Evolutionary conservation across 1,140 invertebrate species (phyloP).

Genomic region (Wiebesia pumilae): DNA sequence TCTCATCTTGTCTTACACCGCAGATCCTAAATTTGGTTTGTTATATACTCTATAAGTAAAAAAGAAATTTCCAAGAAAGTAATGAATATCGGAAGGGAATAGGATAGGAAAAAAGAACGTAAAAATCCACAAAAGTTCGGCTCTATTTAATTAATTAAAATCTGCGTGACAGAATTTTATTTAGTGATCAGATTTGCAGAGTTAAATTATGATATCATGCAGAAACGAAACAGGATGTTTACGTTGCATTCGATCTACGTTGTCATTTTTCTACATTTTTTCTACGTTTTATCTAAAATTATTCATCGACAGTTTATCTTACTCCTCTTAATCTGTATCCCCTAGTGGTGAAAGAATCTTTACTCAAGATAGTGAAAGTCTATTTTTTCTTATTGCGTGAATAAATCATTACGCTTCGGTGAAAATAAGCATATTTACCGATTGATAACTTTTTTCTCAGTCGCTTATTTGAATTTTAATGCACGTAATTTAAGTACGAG

Average conservation of each 20-base stretch:
- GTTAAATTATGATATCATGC: too few relatives aligned
- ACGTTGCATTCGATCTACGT: background rate
- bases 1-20: too few relatives aligned
- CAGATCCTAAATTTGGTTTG: background rate
- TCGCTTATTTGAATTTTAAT: background rate
- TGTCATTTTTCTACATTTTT: background rate
- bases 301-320: background rate
- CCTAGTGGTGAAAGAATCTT: background rate
- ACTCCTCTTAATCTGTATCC: too few relatives aligned
- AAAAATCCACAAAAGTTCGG: background rate
- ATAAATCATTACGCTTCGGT: background rate
- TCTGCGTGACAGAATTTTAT: background rate
- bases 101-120: background rate
- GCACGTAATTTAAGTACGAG: background rate
- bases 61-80: too few relatives aligned
- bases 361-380: background rate
- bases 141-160: conserved; percentile 13
- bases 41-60: background rate
- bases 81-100: background rate
- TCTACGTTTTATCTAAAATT: background rate
- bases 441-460: background rate
- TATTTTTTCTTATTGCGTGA: background rate
- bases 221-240: too few relatives aligned
- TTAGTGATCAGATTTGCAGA: background rate
- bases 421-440: background rate